Percentiles rank a stretch among this genome's conserved stretches.
Conservation (phyloP, 2,113 vertebrate genomes). For the Brachypteracias leptosomus region DNA sequence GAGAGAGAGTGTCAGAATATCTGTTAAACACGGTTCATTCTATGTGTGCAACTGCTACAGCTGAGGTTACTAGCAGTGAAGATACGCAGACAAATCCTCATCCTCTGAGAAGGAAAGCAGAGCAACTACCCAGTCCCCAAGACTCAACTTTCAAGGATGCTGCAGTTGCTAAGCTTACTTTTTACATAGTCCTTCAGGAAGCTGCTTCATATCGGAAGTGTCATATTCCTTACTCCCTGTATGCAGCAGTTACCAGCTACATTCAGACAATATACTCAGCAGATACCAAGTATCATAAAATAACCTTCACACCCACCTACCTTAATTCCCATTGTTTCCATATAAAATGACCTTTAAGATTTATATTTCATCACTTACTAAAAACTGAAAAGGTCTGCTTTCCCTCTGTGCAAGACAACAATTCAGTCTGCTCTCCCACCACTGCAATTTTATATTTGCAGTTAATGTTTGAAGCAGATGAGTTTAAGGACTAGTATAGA, state of each 20-base stretch:
- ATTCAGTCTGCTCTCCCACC: background rate
- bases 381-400: background rate
- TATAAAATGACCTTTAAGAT: background rate
- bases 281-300: background rate
- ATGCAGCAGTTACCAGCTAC: background rate
- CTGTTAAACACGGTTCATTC: background rate
- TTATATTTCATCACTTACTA: background rate
- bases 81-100: background rate
- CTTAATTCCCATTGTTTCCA: background rate
- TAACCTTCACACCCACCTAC: background rate
- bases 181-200: background rate
- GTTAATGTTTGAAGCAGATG: background rate
- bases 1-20: background rate
- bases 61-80: background rate
- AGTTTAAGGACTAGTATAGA: background rate
- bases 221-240: background rate
- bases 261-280: background rate
- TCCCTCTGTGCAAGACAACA: background rate
- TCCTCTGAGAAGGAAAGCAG: background rate
- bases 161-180: background rate
- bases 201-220: accelerated
- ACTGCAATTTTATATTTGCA: background rate
- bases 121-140: background rate
- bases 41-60: background rate
- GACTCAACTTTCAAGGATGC: background rate